Evolutionary conservation across 2,888 invertebrate species (phyloP).

Genomic region (Selenia dentaria): DNA sequence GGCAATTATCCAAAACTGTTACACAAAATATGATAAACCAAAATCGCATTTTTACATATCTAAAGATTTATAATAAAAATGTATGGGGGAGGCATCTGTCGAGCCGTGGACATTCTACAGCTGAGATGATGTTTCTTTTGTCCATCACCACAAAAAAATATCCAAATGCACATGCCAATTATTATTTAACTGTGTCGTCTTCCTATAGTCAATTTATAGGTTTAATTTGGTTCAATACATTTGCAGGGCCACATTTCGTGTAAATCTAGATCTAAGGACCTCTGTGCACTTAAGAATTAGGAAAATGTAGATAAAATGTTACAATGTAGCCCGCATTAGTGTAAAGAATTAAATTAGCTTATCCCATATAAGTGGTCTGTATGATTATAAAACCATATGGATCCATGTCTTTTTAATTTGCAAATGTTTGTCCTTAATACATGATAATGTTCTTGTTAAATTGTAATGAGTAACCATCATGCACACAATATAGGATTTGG

Average conservation of each 20-base stretch:
- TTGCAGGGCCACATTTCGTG: conserved; percentile 7
- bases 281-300: conserved; percentile 28
- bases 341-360: not conserved
- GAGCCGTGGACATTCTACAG: no score
- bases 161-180: conserved; percentile 58
- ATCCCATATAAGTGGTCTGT: no score
- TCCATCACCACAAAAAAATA: conserved; percentile 51
- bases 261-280: conserved; percentile 26
- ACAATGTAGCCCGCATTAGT: conserved; percentile 1
- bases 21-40: conserved; percentile 10
- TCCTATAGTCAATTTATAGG: conserved; percentile 61
- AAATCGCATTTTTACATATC: conserved; percentile 34
- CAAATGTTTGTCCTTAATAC: no score
- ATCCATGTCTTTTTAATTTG: no score
- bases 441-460: no score
- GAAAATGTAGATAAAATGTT: conserved; percentile 18
- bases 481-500: no score
- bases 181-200: conserved; percentile 58
- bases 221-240: conserved; percentile 35
- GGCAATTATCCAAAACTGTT: conserved; percentile 10
- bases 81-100: no score
- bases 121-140: no score
- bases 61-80: no score
- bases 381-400: no score
- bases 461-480: no score